Evolutionary conservation across 2,797 vertebrate species (phyloP), one percentile per base, ranked within the genome.

Genomic region (Champsocephalus esox): DNA sequence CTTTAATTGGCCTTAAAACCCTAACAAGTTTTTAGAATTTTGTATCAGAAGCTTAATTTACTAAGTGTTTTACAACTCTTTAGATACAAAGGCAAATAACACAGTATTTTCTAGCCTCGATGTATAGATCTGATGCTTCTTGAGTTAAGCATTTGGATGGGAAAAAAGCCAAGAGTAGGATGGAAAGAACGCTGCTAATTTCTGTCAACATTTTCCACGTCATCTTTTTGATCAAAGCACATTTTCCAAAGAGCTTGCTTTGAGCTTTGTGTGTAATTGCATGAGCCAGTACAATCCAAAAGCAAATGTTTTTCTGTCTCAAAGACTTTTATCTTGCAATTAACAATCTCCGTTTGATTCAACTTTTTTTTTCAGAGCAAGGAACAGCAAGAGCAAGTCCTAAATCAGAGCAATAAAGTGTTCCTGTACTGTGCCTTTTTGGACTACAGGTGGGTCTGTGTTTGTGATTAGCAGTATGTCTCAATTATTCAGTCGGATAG

Each of bases 401-500:
- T 93, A 14, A 98, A 98, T 59, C 86, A 94, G 76, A 98, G 95
- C 88, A 97, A 96, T 83, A 93, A 85, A 79, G 92, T 98, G 67
- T 94, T 96, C 81, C 94, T 98, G 41, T 98, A 99, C 91, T 99
- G 98, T 0, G 97, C 96, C 34, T 99, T 98, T 88, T 89, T 99
- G 92, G 96, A 99, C 89, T 99, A 98, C 73, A 99, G 98, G 98
- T 99, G 92, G 3, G 95, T 93, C 69, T 56, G 61, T 66, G 48
- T 64, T 65, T 4, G 14, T 68, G 54, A 72, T 9, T 75, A 56
- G 45, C 46, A 65, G n/a, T 43, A 38, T 57, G 41, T 63, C 60
- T 65, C 51, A 73, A 41, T 79, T 62, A 66, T 43, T 73, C 59
- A 65, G 79, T 75, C 45, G 73, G 28, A 75, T 28, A 59, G 28